Evolutionary conservation across 2,113 vertebrate species (phyloP), one percentile per base, ranked within the genome.

Genomic region (Rhabdornis inornatus): DNA sequence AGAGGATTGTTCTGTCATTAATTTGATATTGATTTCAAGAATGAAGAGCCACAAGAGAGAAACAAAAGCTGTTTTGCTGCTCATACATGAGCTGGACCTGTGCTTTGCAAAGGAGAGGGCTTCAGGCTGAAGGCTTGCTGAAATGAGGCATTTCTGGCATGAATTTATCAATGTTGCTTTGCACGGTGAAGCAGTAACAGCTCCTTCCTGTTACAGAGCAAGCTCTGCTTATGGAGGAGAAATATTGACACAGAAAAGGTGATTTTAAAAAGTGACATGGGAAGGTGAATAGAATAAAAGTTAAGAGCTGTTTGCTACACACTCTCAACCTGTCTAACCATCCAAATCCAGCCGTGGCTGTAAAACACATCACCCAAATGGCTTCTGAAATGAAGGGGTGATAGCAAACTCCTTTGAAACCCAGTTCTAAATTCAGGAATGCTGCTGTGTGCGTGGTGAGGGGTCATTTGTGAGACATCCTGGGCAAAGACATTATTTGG

Each of bases 41-140:
- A 56, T 22, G n/a, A 47, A 52, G 10, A 71, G 9, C 14, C 14
- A 3, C 10, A 18, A 60, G 39, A 86, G 30, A 35, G 23, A 57
- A n/a, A 44, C 4, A 61, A 57, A 64, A n/a, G 1, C 15, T 2
- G 0, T 45, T 63, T 65, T 77, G 14, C 53, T 85, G 33, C 14
- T 56, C n/a, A 6, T 9, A 40, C 0, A 0, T 5, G 18, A 79
- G 10, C 9, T 77, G 21, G 42, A 27, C 1, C 3, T 2, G 1
- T 45, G 17, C 40, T 83, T 96, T 82, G 19, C 40, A 64, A 72
- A 91, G 14, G 37, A 91, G 20, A 87, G 13, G 23, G 10, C 13
- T 85, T 84, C 49, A 52, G 11, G 17, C 42, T 59, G 57, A 24
- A 70, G 20, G 23, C 12, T 59, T 40, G 37, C 33, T 63, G 37